These are phyloP conservation scores for Pollimyrus isidori DNA, from an alignment of 2,113 vertebrate genomes.

Conservation along the genomic window DNA sequence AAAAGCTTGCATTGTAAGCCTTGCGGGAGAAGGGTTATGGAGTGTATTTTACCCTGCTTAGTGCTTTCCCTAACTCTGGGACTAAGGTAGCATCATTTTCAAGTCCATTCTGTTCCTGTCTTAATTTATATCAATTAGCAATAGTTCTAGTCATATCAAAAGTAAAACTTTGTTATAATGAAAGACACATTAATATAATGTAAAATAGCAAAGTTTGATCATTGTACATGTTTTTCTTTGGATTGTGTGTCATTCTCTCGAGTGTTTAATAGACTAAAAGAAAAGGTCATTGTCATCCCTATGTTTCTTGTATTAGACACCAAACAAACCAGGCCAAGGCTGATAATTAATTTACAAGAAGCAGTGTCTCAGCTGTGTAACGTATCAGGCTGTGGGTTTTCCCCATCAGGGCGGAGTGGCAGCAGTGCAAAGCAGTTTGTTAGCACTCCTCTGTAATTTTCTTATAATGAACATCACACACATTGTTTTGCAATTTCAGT, in stretches of 20 bases:
- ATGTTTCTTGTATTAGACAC: not conserved
- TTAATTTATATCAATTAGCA: not conserved
- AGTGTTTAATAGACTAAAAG: not conserved
- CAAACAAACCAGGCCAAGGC: not conserved
- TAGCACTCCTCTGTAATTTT: not conserved
- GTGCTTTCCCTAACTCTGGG: too few relatives aligned
- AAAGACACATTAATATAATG: not conserved
- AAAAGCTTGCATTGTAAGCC: not conserved
- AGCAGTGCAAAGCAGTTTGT: not conserved
- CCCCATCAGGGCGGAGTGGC: not conserved
- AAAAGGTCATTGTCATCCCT: not conserved
- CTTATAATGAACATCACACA: not conserved
- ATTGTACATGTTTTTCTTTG: not conserved
- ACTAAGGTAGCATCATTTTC: not conserved
- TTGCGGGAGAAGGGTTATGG: not conserved
- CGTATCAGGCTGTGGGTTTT: not conserved
- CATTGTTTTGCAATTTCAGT: not conserved
- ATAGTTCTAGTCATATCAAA: not conserved
- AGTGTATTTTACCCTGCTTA: not conserved
- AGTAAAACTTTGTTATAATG: not conserved
- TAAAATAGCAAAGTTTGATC: not conserved
- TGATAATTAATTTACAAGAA: not conserved
- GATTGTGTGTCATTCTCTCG: not conserved
- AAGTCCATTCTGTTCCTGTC: not conserved
- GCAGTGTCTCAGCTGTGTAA: not conserved